Evolutionary conservation across 2,888 invertebrate genomes (phyloP).

Genomic region (Metacarcinus magister): DNA sequence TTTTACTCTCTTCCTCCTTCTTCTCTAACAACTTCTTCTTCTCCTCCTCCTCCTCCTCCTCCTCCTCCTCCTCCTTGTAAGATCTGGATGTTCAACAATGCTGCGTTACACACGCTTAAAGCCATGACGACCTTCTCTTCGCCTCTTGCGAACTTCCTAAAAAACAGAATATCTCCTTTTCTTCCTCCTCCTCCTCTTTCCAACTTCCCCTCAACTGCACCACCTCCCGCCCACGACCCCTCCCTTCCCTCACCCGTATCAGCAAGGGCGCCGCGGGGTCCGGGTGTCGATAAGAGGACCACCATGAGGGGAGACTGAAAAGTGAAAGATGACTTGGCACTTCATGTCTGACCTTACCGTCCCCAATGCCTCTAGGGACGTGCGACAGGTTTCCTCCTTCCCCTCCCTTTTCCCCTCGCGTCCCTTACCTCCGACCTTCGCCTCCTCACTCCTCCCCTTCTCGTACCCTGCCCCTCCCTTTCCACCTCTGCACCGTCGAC

Average conservation of each 20-base stretch:
- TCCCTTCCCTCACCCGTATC: background rate
- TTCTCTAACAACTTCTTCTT: background rate
- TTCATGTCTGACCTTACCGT: background rate
- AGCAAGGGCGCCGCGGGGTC: background rate
- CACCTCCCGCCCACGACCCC: background rate
- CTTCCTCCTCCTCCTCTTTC: background rate
- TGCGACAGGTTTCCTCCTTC: background rate
- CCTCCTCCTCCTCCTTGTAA: background rate
- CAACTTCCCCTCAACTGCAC: background rate
- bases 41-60: background rate
- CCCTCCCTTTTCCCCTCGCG: background rate
- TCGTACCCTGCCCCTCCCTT: background rate
- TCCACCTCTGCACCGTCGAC: background rate
- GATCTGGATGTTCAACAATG: background rate
- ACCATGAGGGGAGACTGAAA: background rate
- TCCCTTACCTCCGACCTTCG: background rate
- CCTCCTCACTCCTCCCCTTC: background rate
- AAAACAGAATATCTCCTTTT: background rate
- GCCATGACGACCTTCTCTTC: background rate
- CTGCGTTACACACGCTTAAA: background rate
- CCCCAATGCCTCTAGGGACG: background rate
- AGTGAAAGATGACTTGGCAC: background rate
- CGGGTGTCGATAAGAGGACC: background rate
- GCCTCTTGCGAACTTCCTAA: background rate
- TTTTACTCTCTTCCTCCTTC: background rate